Evolutionary conservation across 2,113 vertebrate species (phyloP), one percentile per base, ranked within the genome.

Genomic region (Oncorhynchus clarkii): DNA sequence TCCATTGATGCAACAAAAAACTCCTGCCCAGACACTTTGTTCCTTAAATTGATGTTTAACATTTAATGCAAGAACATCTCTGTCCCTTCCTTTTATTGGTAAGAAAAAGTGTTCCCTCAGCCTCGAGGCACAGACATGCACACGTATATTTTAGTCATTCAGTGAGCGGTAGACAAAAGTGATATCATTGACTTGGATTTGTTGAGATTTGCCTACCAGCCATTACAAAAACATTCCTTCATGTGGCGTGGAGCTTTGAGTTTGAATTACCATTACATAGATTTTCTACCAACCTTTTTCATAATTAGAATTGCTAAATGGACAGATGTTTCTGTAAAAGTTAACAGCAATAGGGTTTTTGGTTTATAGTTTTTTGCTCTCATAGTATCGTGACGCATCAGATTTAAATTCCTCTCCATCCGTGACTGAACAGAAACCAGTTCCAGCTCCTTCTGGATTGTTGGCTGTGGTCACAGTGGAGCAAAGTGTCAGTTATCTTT

Each of bases 41-140:
- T 73, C 74, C 70, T 80, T 78, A 76, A 74, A 85, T 82, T 82
- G 57, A 79, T 77, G 48, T 72, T 62, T 39, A 62, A 62, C n/a
- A 11, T 62, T 62, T 62, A 22, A 62, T n/a, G 18, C 2, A 20
- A 24, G 59, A 24, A 62, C 59, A 62, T 11, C 59, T n/a, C n/a
- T 62, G 20, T 62, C 59, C 59, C 59, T 62, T 62, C 59, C 0
- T 22, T 22, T 62, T 62, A 62, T 62, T n/a, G 18, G 59, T n/a
- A 62, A 22, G 59, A n/a, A 20, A n/a, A 20, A 9, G 59, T 22
- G 20, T 62, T 62, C n/a, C 16, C 20, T n/a, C 59, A 22, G 59
- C 51, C 51, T 54, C 14, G 4, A 54, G 51, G 51, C 18, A 62
- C 6, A 24, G 59, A 62, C 20, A 62, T n/a, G n/a, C n/a, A 62